Conservation (phyloP, 2,888 invertebrate species). For the Ashinkailepas kermadecensis region DNA sequence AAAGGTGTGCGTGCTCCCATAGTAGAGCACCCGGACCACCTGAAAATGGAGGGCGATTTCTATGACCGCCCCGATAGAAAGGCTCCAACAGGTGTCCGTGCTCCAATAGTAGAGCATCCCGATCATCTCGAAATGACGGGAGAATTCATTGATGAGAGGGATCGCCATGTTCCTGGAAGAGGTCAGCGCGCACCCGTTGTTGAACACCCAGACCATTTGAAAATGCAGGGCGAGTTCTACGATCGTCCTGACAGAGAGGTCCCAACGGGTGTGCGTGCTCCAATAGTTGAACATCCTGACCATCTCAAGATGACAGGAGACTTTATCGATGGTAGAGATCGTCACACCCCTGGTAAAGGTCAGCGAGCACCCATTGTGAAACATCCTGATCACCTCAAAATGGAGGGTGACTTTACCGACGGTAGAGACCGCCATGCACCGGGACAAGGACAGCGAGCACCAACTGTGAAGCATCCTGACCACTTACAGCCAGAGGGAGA, state of each 20-base stretch:
- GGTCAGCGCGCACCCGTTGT: slow-evolving; percentile 39
- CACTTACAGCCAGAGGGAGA: not conserved
- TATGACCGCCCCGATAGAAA: slow-evolving; percentile 46
- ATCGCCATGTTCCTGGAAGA: slow-evolving; percentile 41
- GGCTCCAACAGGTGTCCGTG: slow-evolving; percentile 30
- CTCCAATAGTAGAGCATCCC: slow-evolving; percentile 28
- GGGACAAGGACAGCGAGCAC: not conserved
- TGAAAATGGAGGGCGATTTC: slow-evolving; percentile 52
- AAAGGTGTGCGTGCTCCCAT: too few relatives aligned
- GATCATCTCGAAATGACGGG: slow-evolving; percentile 43
- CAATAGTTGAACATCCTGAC: slow-evolving; percentile 43
- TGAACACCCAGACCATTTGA: not conserved
- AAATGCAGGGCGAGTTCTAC: not conserved
- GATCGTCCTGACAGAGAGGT: not conserved
- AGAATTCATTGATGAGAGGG: slow-evolving; percentile 50
- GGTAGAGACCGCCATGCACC: not conserved
- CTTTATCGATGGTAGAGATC: slow-evolving; percentile 28
- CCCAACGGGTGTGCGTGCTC: slow-evolving; percentile 31
- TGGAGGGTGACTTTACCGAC: slow-evolving; percentile 28
- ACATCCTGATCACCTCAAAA: slow-evolving; percentile 31
- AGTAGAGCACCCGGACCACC: slow-evolving; percentile 41
- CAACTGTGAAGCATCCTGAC: not conserved
- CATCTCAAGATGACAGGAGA: slow-evolving; percentile 50
- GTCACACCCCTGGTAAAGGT: slow-evolving; percentile 26
- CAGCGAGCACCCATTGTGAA: slow-evolving; percentile 28